A percentile compares a stretch with the other conserved stretches of the same genome.
Conservation (phyloP, 92 coral and sea anemone species). For the Porites evermanni region DNA sequence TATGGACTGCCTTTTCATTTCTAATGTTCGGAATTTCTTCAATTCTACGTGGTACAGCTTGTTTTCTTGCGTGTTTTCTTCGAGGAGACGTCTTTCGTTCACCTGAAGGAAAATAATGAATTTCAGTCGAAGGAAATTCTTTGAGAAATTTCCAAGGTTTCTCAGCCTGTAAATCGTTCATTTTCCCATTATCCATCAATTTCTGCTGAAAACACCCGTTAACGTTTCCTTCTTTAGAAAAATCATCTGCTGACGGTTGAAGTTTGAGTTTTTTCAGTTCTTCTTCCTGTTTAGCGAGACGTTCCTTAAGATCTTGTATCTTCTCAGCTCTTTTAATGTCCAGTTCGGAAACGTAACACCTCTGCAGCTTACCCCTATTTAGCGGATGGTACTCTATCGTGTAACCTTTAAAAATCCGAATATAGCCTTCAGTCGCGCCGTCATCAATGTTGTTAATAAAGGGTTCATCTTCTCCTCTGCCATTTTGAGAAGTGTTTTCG, state of each 20-base stretch:
- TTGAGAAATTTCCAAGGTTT: neutral
- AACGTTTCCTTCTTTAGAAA: neutral
- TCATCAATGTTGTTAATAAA: neutral
- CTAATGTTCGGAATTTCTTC: neutral
- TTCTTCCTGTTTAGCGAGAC: constrained; percentile 30
- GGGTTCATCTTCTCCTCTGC: neutral
- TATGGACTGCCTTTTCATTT: neutral
- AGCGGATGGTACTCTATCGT: constrained; percentile 48
- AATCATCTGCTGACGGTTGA: neutral
- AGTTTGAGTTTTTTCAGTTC: constrained; percentile 19
- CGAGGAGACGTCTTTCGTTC: constrained; percentile 22
- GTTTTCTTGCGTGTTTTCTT: constrained; percentile 22
- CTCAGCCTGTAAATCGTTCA: neutral
- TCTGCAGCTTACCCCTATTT: neutral
- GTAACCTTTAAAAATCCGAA: constrained; percentile 41
- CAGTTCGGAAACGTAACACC: neutral
- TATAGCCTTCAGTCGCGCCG: constrained; percentile 21
- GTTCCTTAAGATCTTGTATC: constrained; percentile 25
- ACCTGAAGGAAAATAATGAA: constrained; percentile 50
- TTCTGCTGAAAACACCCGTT: neutral
- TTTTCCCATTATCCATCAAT: neutral
- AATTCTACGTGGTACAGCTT: constrained; percentile 31
- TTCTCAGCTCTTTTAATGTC: constrained; percentile 25
- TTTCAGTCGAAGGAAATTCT: constrained; percentile 34
- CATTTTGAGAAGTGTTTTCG: neutral